Evolutionary conservation across 2,113 vertebrate genomes (phyloP).

Genomic region (Erythrocebus patas): DNA sequence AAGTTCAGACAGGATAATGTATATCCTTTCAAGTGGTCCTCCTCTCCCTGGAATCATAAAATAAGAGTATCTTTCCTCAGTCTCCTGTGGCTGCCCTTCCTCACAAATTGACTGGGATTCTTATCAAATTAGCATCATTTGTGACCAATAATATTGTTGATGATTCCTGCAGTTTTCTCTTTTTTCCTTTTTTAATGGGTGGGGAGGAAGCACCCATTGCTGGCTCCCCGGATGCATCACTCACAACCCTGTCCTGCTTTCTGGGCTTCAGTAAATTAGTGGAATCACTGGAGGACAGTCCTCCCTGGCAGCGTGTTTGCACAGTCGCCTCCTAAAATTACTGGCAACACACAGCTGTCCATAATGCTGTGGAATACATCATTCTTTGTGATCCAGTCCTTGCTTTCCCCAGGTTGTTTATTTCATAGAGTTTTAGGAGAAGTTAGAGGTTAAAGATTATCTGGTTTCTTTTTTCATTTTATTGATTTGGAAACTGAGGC

Average conservation of each 20-base stretch:
- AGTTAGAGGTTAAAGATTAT: not conserved
- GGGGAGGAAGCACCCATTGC: not conserved
- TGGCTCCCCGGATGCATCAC: fast-evolving
- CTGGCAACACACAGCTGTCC: not conserved
- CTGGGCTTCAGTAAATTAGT: not conserved
- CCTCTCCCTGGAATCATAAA: not conserved
- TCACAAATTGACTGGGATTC: not conserved
- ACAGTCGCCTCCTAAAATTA: not conserved
- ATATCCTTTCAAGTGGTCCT: not conserved
- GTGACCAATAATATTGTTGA: not conserved
- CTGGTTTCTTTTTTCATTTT: not conserved
- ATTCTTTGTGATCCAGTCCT: not conserved
- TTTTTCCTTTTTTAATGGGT: not conserved
- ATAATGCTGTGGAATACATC: fast-evolving
- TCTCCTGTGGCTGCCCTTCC: not conserved
- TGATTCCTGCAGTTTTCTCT: not conserved
- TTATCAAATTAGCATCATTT: not conserved
- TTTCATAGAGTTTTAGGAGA: not conserved
- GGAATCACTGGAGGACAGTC: not conserved
- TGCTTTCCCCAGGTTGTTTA: not conserved
- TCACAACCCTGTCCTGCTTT: not conserved
- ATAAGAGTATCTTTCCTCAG: not conserved
- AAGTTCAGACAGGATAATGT: not conserved
- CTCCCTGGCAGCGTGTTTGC: not conserved
- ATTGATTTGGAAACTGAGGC: not conserved